A percentile compares a stretch with the other conserved stretches of the same genome.
Evolutionary conservation across 2,113 vertebrate genomes (phyloP).

Genomic region (Upupa epops): DNA sequence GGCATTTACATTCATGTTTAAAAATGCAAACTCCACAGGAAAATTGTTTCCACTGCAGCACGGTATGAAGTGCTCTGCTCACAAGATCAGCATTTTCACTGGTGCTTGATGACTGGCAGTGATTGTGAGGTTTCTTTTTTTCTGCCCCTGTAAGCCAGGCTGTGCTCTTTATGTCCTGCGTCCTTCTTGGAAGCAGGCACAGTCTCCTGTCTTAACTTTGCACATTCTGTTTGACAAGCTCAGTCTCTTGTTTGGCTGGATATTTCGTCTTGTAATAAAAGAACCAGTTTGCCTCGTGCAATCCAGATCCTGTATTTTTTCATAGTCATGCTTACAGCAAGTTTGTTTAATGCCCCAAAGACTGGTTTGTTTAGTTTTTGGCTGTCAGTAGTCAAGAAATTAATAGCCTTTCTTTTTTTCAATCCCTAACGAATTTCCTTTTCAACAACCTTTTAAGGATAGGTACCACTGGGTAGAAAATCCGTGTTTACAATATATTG

Average conservation of each 20-base stretch:
- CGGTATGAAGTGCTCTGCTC: not conserved
- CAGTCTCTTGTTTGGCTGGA: not conserved
- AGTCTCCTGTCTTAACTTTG: not conserved
- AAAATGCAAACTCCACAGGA: not conserved
- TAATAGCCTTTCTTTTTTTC: not conserved
- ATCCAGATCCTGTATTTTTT: conserved; percentile 49
- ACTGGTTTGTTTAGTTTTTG: not conserved
- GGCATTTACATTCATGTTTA: not conserved
- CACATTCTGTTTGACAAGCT: not conserved
- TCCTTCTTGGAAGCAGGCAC: not conserved
- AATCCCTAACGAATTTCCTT: not conserved
- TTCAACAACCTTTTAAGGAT: not conserved
- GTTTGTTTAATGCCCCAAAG: conserved; percentile 38
- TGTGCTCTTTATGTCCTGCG: not conserved
- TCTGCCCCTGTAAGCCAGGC: not conserved
- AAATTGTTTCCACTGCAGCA: not conserved
- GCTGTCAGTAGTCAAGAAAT: conserved; percentile 17
- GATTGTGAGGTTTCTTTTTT: not conserved
- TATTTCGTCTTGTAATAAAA: not conserved
- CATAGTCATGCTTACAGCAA: not conserved
- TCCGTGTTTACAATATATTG: no score
- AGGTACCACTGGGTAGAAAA: not conserved
- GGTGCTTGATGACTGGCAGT: not conserved
- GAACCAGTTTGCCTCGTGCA: not conserved
- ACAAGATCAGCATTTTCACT: not conserved